Evolutionary conservation across 2,888 invertebrate genomes (phyloP).

Genomic region (Torymus tubicola): DNA sequence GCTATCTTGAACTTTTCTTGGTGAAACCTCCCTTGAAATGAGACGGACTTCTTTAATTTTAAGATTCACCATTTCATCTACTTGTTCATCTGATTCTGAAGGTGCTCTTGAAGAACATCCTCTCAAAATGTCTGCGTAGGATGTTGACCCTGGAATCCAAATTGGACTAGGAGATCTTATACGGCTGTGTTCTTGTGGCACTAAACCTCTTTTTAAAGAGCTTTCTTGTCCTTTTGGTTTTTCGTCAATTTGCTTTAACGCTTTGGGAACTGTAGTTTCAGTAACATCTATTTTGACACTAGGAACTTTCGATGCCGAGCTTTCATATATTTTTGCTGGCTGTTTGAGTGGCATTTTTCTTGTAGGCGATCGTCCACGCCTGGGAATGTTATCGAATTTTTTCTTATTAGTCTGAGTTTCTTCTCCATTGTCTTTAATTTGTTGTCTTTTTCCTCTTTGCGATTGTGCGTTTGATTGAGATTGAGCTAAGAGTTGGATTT

Average conservation of each 20-base stretch:
- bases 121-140: conserved; percentile 88
- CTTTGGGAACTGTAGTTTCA: conserved; percentile 41
- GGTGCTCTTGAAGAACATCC: conserved; percentile 75
- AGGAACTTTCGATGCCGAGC: conserved; percentile 48
- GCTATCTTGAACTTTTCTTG: neutral
- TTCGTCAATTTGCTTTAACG: neutral
- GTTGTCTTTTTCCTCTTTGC: conserved; percentile 12
- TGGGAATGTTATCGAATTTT: conserved; percentile 69
- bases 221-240: conserved; percentile 39
- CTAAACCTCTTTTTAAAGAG: conserved; percentile 55
- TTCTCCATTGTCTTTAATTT: conserved; percentile 44
- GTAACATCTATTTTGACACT: conserved; percentile 60
- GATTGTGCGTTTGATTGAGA: conserved; percentile 3
- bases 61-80: conserved; percentile 62
- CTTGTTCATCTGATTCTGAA: conserved; percentile 61
- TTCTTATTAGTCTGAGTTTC: conserved; percentile 39
- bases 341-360: conserved; percentile 64
- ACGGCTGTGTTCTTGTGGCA: conserved; percentile 70
- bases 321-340: conserved; percentile 1
- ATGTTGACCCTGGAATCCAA: conserved; percentile 85
- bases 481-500: conserved; percentile 28
- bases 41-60: conserved; percentile 44
- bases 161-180: conserved; percentile 84
- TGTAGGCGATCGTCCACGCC: conserved; percentile 79
- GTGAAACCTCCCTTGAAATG: conserved; percentile 17